Conservation (phyloP, 2,113 vertebrate genomes). For the Myiozetetes cayanensis region DNA sequence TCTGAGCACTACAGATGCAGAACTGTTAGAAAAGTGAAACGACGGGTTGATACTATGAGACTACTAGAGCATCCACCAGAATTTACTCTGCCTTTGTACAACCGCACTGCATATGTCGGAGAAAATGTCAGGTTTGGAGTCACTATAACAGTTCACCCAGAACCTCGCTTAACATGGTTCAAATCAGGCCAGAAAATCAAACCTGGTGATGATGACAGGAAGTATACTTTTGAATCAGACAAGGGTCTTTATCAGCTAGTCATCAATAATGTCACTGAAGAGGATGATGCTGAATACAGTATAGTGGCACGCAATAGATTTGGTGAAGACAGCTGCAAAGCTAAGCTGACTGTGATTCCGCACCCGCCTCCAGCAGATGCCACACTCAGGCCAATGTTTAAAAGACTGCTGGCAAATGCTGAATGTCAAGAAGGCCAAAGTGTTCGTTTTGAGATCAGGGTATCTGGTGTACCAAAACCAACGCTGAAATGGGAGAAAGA, state of each 20-base stretch:
- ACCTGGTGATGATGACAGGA: constrained; percentile 89
- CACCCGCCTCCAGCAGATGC: constrained; percentile 89
- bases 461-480: constrained; percentile 88
- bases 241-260: constrained; percentile 94
- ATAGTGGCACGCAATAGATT: constrained; percentile 92
- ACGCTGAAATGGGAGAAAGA: constrained; percentile 95
- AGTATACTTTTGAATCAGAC: constrained; percentile 92
- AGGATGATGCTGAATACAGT: constrained; percentile 93
- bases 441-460: constrained; percentile 93
- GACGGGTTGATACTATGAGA: constrained; percentile 90
- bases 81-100: constrained; percentile 94
- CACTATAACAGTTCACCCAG: constrained; percentile 97
- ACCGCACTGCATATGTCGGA: constrained; percentile 88
- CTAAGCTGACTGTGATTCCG: constrained; percentile 87
- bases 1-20: constrained; percentile 87
- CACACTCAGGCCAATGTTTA: constrained; percentile 97
- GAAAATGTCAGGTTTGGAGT: constrained; percentile 92
- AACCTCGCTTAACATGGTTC: constrained; percentile 93
- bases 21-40: constrained; percentile 90
- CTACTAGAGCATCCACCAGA: constrained; percentile 94
- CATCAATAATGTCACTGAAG: constrained; percentile 82
- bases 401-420: constrained; percentile 93
- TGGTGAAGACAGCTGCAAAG: constrained; percentile 96
- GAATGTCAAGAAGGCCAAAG: constrained; percentile 94
- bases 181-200: constrained; percentile 96